A percentile compares a stretch with the other conserved stretches of the same genome.
Evolutionary conservation across 2,888 invertebrate genomes (phyloP).

Genomic region (Leptarthrus brevirostris): DNA sequence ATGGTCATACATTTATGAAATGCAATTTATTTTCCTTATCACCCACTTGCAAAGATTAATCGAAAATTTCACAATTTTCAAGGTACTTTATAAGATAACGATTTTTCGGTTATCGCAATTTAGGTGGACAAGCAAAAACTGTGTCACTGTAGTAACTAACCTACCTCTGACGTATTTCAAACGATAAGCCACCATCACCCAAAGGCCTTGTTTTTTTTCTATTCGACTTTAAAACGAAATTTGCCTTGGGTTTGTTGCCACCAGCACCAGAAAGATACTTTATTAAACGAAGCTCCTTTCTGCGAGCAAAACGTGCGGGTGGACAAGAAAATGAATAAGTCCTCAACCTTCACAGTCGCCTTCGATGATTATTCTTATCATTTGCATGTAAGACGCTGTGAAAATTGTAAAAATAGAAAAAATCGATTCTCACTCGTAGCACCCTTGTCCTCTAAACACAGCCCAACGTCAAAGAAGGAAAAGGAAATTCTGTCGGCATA

Average conservation of each 20-base stretch:
- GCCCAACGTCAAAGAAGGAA: background rate
- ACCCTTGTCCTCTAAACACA: constrained; percentile 3
- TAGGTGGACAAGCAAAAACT: no score
- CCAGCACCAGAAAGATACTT: background rate
- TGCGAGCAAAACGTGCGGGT: background rate
- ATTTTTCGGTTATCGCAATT: no score
- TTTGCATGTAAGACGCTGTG: constrained; percentile 14
- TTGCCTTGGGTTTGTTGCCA: constrained; percentile 1
- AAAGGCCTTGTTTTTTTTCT: no score
- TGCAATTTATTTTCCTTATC: no score
- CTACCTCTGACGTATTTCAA: no score
- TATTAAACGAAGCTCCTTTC: background rate
- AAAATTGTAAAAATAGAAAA: constrained; percentile 24
- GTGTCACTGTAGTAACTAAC: no score
- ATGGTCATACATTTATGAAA: no score
- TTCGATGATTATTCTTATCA: constrained; percentile 36
- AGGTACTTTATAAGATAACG: no score
- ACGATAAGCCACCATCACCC: no score
- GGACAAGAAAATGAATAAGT: constrained; percentile 7
- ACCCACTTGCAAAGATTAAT: no score
- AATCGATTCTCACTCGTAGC: constrained; percentile 17
- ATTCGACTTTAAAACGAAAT: background rate
- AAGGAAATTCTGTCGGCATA: no score
- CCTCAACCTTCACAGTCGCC: constrained; percentile 35
- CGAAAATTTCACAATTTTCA: no score